Percentiles rank a stretch among this genome's conserved stretches.
These are phyloP conservation scores for Patiria pectinifera DNA, from an alignment of 53 echinoderm and acorn worm species.

Conservation along the genomic window DNA sequence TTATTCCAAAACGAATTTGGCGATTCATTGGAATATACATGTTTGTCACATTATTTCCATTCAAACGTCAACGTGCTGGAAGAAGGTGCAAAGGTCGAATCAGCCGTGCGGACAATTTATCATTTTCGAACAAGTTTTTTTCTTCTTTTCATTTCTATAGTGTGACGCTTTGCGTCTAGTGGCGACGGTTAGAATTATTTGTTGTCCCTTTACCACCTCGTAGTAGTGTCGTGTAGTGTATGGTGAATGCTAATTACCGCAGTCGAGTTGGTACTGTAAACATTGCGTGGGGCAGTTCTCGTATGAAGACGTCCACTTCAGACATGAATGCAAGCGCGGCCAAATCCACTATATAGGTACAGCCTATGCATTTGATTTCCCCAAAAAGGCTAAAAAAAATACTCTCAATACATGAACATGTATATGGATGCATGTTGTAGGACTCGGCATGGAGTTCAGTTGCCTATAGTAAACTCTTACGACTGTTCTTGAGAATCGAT, in stretches of 20 bases:
- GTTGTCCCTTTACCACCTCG: neutral
- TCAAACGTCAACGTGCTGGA: neutral
- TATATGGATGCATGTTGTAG: too few relatives aligned
- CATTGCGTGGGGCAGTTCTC: neutral
- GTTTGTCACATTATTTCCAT: neutral
- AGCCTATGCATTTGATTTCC: too few relatives aligned
- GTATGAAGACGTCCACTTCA: neutral
- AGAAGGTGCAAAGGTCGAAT: conserved; percentile 8
- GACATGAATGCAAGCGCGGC: neutral
- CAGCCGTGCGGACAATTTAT: neutral
- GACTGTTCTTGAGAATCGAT: too few relatives aligned
- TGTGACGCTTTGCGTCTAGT: neutral
- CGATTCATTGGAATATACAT: neutral
- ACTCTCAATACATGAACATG: neutral
- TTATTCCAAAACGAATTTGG: neutral
- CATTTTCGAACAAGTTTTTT: neutral
- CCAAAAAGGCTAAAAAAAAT: neutral
- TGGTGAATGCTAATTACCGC: neutral
- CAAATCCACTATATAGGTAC: neutral
- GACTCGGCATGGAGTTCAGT: too few relatives aligned
- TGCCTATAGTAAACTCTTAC: too few relatives aligned
- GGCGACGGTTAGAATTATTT: neutral
- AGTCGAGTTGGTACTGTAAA: conserved; percentile 8
- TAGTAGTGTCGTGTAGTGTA: neutral
- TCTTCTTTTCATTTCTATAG: neutral